Evolutionary conservation across 2,797 vertebrate species (phyloP).

Genomic region (Lycodopsis pacificus): DNA sequence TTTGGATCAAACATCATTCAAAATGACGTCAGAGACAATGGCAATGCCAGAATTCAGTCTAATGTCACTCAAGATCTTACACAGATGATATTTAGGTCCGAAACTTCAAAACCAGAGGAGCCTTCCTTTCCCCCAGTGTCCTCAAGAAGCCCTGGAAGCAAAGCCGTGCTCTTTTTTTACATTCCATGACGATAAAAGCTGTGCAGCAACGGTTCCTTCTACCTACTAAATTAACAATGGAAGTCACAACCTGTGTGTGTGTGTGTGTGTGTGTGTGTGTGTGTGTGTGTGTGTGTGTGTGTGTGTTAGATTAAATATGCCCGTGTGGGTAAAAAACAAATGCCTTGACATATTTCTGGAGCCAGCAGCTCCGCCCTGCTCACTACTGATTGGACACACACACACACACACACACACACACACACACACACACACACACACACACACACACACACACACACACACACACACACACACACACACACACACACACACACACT

Average conservation of each 20-base stretch:
- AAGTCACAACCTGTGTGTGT: not conserved
- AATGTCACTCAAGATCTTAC: not conserved
- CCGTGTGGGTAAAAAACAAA: slow-evolving; percentile 1
- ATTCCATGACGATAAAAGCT: not conserved
- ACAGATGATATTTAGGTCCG: not conserved
- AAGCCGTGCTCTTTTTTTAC: not conserved
- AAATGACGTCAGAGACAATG: not conserved
- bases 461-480: not conserved
- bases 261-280: not conserved
- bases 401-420: not conserved
- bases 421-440: slow-evolving; percentile 4
- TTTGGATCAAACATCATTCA: not conserved
- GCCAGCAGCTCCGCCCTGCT: not conserved
- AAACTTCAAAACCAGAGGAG: not conserved
- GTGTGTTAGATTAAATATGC: not conserved
- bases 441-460: slow-evolving; percentile 8
- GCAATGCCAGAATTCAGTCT: not conserved
- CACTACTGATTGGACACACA: not conserved
- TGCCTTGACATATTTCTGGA: slow-evolving; percentile 7
- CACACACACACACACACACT: slow-evolving; percentile 11
- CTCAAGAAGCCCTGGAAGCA: not conserved
- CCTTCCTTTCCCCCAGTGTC: too few species aligned
- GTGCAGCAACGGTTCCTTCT: not conserved
- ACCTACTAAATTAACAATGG: not conserved
- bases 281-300: not conserved